Evolutionary conservation across 2,797 vertebrate genomes (phyloP), one percentile per base, ranked within the genome.

Genomic region (Cheracebus regulus): DNA sequence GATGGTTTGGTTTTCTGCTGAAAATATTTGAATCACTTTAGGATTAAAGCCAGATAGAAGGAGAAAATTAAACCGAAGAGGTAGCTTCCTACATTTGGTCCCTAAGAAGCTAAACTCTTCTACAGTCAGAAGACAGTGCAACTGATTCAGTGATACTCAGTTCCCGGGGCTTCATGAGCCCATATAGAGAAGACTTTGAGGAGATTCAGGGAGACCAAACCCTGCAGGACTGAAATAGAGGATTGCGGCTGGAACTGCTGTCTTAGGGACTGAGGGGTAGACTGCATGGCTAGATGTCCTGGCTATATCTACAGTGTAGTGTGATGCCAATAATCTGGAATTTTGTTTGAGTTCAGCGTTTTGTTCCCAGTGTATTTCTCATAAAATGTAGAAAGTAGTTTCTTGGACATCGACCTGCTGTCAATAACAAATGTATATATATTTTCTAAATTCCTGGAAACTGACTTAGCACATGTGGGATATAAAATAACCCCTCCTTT

Each of bases 381-480:
- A 85, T 44, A 96, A 92, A 93, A 50, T n/a, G 19, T 82, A 55
- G 64, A 92, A 85, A 96, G 83, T 90, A 95, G 97, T 93, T 88
- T 30, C 73, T 79, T 46, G 85, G 73, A 95, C 88, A 96, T 92
- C 79, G 90, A 87, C 78, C 52, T 93, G 36, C 83, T 97, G 80
- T 96, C 89, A 92, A 1, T 90, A 81, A 97, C 78, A 93, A 91
- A 89, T 90, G 64, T 94, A 19, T 50, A 39, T 79, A 89, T 55
- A 73, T 93, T 58, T 75, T 73, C 75, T 96, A 52, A 93, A 85
- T 95, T 97, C 67, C 90, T 94, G 55, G 92, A 97, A 97, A 83
- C 76, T 73, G 78, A 50, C 85, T 97, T 95, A 64, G 14, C 52
- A 96, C 81, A 95, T 85, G 86, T 52, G 97, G 67, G 67, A 70